phyloP scores from a whole-genome alignment of 2,797 vertebrate species.

The Lagodon rhomboides region DNA sequence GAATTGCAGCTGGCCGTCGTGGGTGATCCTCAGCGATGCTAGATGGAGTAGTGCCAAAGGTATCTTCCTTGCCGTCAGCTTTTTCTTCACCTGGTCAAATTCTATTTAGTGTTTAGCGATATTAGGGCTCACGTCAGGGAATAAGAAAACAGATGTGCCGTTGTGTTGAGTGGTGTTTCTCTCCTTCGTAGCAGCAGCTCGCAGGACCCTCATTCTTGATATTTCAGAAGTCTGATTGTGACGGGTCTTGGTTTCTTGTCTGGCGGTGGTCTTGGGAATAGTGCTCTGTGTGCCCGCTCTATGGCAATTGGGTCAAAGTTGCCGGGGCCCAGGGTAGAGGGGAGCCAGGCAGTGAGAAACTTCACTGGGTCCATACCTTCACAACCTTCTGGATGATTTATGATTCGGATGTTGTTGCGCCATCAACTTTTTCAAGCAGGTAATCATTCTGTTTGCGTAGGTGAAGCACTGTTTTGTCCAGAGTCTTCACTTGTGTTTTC shows the following conservation, averaged over 20 bases:
- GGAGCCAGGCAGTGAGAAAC: no score
- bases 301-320: neutral
- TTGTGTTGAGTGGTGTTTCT: neutral
- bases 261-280: neutral
- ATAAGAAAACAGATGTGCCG: neutral
- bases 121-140: neutral
- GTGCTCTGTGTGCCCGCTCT: neutral
- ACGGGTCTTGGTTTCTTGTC: neutral
- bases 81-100: no score
- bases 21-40: neutral
- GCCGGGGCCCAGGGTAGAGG: no score
- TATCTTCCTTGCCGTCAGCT: neutral
- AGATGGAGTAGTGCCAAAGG: neutral
- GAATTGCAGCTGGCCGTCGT: neutral
- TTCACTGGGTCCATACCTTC: no score
- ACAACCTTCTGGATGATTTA: no score
- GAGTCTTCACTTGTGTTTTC: neutral
- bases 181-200: neutral
- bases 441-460: neutral
- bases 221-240: neutral
- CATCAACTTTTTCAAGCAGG: no score
- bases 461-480: no score
- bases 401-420: no score
- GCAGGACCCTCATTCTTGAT: neutral
- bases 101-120: no score